Evolutionary conservation across 2,797 vertebrate species (phyloP).

Genomic region (Lithobates sylvaticus): DNA sequence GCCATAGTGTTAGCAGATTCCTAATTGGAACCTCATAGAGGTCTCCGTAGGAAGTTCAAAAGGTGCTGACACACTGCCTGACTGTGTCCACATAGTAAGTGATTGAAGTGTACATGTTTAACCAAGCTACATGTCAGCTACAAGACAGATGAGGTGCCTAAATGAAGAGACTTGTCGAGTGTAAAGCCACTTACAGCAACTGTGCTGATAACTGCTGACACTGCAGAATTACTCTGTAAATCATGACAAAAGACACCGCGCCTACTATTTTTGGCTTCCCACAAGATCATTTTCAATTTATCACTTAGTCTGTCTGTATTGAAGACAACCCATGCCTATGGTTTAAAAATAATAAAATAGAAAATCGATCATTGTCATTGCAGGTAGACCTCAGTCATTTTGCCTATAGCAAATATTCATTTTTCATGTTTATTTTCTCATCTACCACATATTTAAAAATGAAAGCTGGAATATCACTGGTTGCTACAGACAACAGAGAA

Average conservation of each 20-base stretch:
- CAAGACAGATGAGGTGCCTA: conserved; percentile 27
- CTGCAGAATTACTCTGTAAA: conserved; percentile 6
- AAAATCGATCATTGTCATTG: background rate
- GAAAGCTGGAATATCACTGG: too few species aligned
- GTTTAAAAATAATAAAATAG: background rate
- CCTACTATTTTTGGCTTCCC: background rate
- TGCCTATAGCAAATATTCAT: too few species aligned
- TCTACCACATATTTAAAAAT: too few species aligned
- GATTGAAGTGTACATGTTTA: background rate
- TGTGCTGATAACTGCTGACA: conserved; percentile 33
- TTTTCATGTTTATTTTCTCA: background rate
- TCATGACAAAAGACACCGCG: background rate
- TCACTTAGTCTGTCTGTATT: background rate
- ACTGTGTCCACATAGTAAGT: conserved; percentile 2
- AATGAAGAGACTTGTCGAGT: conserved; percentile 31
- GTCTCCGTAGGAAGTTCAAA: conserved; percentile 27
- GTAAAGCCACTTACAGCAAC: conserved; percentile 11
- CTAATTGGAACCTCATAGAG: conserved; percentile 21
- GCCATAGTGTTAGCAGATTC: background rate
- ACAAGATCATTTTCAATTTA: background rate
- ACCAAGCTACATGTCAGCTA: conserved; percentile 3
- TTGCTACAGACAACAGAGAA: too few species aligned
- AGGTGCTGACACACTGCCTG: conserved; percentile 12
- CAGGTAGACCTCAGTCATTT: too few species aligned
- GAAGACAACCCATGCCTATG: background rate